Base-by-base conservation (phyloP, 2,113 vertebrate species). In the Atrichornis clamosus region DNA sequence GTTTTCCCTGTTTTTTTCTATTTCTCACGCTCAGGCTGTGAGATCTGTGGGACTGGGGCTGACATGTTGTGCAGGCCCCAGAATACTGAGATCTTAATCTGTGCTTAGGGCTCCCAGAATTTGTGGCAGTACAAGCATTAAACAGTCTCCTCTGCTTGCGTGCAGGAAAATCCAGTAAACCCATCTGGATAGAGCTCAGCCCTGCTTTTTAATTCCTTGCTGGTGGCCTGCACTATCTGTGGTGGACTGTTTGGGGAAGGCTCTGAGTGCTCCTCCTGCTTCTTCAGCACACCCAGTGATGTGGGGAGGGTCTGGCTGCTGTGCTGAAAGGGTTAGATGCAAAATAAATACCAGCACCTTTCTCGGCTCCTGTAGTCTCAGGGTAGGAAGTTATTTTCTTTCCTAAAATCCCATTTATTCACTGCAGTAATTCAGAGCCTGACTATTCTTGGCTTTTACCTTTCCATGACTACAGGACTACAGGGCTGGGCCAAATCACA, bases 401-500 rank as follows among this genome's bases (percentile, higher is more conserved):
- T 77, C 47, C 56, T 72, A 75, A 93, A 92, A 75, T 33, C 9
- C 24, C 35, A 39, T 90, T 94, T 89, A 42, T 62, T 83, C 39
- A 8, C 64, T 81, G 10, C 53, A 39, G 30, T 85, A 88, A 67
- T 72, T 75, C 76, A 83, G 15, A 60, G 47, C 52, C 80, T 92
- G 76, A 49, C 41, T 94, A 32, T 75, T 81, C 47, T 74, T 56
- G 60, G 72, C 59, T 84, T 93, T 93, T 96, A 55, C 82, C 52
- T 74, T 78, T 80, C 56, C 33, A 20, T 53, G 53, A n/a, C 90
- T 84, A 32, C 11, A 33, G 91, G 82, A 42, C 95, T 80, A 60
- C 8, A 24, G 93, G 76, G 52, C 60, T 94, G 90, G 93, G 73
- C 93, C 92, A 90, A 96, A 94, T 84, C 68, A 89, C 46, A 22